Conservation (phyloP, 2,888 invertebrate species). For the Thysanoteuthis rhombus region DNA sequence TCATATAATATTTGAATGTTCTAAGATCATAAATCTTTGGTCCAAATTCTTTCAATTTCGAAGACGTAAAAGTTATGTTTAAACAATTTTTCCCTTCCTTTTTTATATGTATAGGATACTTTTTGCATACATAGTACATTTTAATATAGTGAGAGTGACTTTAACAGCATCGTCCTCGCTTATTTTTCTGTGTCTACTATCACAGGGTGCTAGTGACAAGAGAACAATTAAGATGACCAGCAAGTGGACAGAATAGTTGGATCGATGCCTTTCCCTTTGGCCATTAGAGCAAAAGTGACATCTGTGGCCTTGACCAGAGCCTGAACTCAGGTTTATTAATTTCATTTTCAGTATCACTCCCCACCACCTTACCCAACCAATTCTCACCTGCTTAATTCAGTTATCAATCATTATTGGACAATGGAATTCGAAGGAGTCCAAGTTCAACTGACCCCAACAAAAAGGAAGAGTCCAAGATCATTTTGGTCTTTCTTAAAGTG, state of each 20-base stretch:
- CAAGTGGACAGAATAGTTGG: not conserved
- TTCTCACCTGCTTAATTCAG: not conserved
- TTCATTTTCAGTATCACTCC: not conserved
- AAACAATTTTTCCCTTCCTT: too few relatives aligned
- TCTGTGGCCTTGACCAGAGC: slow-evolving; percentile 12
- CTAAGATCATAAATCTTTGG: too few relatives aligned
- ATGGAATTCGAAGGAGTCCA: not conserved
- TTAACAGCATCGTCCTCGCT: not conserved
- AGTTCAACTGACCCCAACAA: slow-evolving; percentile 12
- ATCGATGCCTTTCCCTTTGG: not conserved
- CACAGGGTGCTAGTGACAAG: not conserved
- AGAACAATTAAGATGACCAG: slow-evolving; percentile 12
- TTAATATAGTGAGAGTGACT: not conserved
- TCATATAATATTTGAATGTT: too few relatives aligned
- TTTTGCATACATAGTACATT: too few relatives aligned
- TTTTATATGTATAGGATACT: too few relatives aligned
- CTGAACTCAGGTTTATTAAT: not conserved
- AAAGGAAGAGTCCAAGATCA: not conserved
- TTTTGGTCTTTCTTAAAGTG: not conserved
- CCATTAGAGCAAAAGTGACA: slow-evolving; percentile 12
- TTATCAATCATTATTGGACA: not conserved
- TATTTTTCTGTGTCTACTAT: not conserved
- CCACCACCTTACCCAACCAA: not conserved
- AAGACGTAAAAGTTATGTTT: too few relatives aligned
- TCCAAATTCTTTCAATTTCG: too few relatives aligned